Conservation (phyloP, 2,797 vertebrate genomes). For the Sebastes baramenuke region DNA sequence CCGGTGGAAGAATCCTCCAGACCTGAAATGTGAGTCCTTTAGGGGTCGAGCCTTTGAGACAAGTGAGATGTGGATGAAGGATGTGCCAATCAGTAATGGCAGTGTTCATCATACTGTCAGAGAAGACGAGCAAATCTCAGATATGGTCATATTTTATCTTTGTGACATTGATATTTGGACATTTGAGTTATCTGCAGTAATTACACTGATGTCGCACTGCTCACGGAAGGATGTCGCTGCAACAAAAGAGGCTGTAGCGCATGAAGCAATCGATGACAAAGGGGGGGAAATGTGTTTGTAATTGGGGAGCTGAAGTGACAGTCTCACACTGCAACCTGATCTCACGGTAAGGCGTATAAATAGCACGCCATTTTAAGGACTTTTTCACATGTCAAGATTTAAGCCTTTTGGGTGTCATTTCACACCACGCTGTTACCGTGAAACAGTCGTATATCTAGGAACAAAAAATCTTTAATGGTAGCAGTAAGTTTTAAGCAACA, state of each 20-base stretch:
- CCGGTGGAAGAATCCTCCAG: conserved; percentile 24
- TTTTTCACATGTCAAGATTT: neutral
- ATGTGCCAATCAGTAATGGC: conserved; percentile 9
- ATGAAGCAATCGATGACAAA: conserved; percentile 8
- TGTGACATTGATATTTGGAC: neutral
- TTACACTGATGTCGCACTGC: neutral
- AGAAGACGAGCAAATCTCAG: neutral
- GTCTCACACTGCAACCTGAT: neutral
- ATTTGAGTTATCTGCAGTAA: conserved; percentile 1
- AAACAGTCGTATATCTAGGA: neutral
- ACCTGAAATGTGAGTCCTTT: conserved; percentile 11
- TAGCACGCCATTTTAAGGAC: neutral
- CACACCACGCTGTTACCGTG: fast-evolving
- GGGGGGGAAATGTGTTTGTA: neutral
- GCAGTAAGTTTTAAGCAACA: neutral
- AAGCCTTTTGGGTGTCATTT: neutral
- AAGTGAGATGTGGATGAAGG: neutral
- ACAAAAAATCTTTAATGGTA: neutral
- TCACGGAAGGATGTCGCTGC: neutral
- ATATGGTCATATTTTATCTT: neutral
- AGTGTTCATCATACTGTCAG: neutral
- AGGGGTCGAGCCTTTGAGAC: conserved; percentile 18
- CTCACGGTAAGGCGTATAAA: neutral
- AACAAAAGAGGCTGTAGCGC: neutral
- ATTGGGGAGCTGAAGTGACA: conserved; percentile 34